Evolutionary conservation across 2,888 invertebrate species (phyloP), one percentile per base, ranked within the genome.

Genomic region (Icerya purchasi): DNA sequence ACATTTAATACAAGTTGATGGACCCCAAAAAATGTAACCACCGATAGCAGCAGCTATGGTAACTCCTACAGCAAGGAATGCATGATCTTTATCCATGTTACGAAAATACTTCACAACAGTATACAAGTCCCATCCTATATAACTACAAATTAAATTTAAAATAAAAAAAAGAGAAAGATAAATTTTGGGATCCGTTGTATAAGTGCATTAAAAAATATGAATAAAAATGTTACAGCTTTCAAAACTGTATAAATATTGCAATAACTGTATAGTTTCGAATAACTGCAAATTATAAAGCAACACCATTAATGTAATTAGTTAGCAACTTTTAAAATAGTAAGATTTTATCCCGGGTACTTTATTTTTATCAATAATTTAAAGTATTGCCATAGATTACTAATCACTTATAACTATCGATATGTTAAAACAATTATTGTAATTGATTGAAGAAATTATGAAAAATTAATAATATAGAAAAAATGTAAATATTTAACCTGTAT

Each of bases 1-100:
- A 3, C 56, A 56, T 19, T 53, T 19, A 8, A 56, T 53, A 19
- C 22, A 55, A 19, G 60, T 52, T 14, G 60, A 56, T 2, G 61
- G 61, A 20, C 61, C 61, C 58, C 58, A 61, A 50, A 61, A 36
- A 22, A 61, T 58, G 53, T 56, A 61, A 14, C 56, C 54, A 55
- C 61, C 58, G 2, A 61, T 57, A 22, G 58, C 61, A 25, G 59
- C 58, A 18, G 59, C 58, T 1, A 59, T 53, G n/a, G 55, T 55
- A 19, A 58, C 56, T 10, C 58, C 55, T 10, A 56, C 61, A 22
- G 59, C 58, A 5, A 61, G 56, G 22, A 61, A 53, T 14, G 59
- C 56, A 20, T 57, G 58, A 21, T 61, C 61, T 19, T 56, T 56
- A 53, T 61, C 61, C 61, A 61, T 61, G 22, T 54, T 58, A 51